Conservation (phyloP, 2,113 vertebrate genomes). For the Raja brachyura region DNA sequence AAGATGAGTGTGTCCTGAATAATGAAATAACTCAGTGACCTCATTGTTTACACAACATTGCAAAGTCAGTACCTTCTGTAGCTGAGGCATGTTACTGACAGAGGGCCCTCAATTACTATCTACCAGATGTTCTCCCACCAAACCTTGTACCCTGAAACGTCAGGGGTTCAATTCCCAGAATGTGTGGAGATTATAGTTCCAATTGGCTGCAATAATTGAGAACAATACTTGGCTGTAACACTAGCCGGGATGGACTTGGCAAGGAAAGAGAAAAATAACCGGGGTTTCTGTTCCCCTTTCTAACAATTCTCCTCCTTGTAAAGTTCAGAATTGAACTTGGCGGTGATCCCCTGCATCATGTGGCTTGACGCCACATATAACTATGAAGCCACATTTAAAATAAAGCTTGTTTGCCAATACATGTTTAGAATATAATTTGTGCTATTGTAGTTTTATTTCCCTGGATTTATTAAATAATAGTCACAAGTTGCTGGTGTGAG, state of each 20-base stretch:
- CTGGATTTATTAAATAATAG: too few relatives aligned
- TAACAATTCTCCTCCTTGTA: neutral
- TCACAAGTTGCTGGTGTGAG: too few relatives aligned
- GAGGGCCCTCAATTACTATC: neutral
- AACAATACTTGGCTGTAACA: neutral
- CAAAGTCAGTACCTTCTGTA: neutral
- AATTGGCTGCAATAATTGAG: neutral
- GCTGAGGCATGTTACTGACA: neutral
- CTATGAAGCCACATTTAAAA: too few relatives aligned
- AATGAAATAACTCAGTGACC: neutral
- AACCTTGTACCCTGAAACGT: neutral
- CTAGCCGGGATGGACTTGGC: neutral
- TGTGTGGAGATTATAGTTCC: neutral
- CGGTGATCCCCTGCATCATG: too few relatives aligned
- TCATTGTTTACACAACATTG: neutral
- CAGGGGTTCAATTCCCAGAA: neutral
- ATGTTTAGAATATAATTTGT: too few relatives aligned
- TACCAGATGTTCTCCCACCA: neutral
- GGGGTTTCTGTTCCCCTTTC: neutral
- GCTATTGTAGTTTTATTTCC: too few relatives aligned
- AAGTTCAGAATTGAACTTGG: neutral
- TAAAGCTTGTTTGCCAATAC: too few relatives aligned
- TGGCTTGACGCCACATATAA: too few relatives aligned
- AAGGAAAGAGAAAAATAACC: neutral
- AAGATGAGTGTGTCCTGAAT: neutral